Conservation (phyloP, 2,113 vertebrate genomes). For the Mobula hypostoma region DNA sequence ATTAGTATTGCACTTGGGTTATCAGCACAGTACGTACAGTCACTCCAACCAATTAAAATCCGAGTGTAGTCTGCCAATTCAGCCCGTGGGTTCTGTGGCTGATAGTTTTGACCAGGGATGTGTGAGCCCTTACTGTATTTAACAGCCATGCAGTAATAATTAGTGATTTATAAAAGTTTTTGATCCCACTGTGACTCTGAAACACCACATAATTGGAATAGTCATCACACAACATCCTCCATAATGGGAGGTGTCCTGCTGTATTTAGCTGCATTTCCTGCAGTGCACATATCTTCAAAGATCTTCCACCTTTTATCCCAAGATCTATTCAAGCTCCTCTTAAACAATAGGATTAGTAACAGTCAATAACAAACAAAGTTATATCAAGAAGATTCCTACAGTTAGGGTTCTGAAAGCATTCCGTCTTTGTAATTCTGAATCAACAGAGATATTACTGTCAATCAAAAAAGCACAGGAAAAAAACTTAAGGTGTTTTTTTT, state of each 20-base stretch:
- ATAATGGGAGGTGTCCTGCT: neutral
- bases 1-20: neutral
- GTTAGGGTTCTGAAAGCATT: neutral
- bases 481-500: neutral
- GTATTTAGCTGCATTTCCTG: neutral
- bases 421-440: neutral
- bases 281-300: neutral
- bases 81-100: neutral
- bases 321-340: neutral
- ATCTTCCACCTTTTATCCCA: neutral
- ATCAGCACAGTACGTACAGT: slow-evolving; percentile 4
- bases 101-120: neutral
- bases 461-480: neutral
- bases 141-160: neutral
- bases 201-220: neutral
- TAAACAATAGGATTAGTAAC: neutral
- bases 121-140: neutral
- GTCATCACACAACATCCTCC: neutral
- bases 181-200: neutral
- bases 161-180: neutral
- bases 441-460: neutral
- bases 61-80: neutral
- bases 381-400: neutral
- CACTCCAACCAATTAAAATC: neutral
- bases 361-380: neutral